Base-by-base conservation (phyloP, 2,797 vertebrate genomes). In the Strix occidentalis region DNA sequence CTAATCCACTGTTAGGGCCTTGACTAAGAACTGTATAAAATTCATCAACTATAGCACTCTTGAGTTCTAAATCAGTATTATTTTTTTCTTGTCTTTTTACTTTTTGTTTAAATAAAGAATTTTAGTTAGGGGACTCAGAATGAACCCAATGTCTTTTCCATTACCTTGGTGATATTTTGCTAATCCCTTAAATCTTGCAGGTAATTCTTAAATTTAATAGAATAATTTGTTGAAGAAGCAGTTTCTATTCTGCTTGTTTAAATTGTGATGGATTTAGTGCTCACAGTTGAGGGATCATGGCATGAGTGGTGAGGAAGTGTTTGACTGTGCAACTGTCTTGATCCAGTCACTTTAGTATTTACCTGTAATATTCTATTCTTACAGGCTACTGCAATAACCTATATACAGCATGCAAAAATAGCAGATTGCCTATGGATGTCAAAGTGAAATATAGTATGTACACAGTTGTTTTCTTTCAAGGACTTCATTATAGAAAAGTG, bases 101-200 rank as follows among this genome's bases (percentile, higher is more conserved):
- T 90, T 96, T 91, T 97, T 82, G 77, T 97, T 94, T 89, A 41
- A 82, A 83, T 58, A 56, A 75, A 54, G 5, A 60, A 87, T 69
- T 15, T 77, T 80, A 90, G 46, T 63, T 92, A 57, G 64, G 26
- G 7, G 28, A 92, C 93, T 82, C 95, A 75, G 45, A 78, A 50
- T 57, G 45, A 98, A 75, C 43, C n/a, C 45, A 79, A 85, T 53
- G 16, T 69, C 33, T 97, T 97, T 95, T 97, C 86, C 50, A 66
- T 95, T 57, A 41, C 77, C 51, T 84, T 89, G 88, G 57, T 51
- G 16, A 64, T 60, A 71, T 75, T 69, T 96, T 79, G 29, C 78
- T 97, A 81, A 77, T 97, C 75, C 87, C 48, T 70, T 91, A 93
- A 87, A 90, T 93, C 75, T 90, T 97, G 58, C 91, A 96, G 87